Base-by-base conservation (phyloP, 2,113 vertebrate species). In the Antennarius striatus region DNA sequence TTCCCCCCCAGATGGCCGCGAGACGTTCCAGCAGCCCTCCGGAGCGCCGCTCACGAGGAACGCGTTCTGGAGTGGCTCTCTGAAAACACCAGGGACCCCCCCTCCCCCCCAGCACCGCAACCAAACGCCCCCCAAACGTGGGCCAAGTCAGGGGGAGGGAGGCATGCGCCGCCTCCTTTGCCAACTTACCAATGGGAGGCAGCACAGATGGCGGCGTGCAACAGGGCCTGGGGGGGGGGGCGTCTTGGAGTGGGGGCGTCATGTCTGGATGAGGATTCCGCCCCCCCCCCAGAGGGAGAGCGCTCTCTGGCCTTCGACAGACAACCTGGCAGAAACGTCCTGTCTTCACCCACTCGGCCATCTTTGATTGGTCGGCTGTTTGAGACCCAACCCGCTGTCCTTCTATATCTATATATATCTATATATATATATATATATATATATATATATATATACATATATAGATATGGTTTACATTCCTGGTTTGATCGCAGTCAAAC, bases 1-100 rank as follows among this genome's bases (percentile, higher is more conserved):
- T 91, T 91, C 91, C 89, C 84, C 22, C 90, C 90, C 92, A 92
- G 91, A 93, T 92, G 92, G 90, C 88, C 87, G 80, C 46, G 85
- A 92, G 90, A 92, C 87, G 88, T 91, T 92, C 90, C 90, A 90
- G 85, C 68, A 90, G 85, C 88, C 87, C 88, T 91, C 86, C 71
- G 81, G 89, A 90, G 89, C 67, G 88, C 85, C 69, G 82, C 84
- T 91, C 88, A 88, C 86, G 80, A 86, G 91, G 86, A 90, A 91
- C 85, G 87, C 82, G 90, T 86, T 88, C 84, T 89, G 82, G 89
- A 90, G 91, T 89, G 90, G 82, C 87, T 91, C 89, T 86, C 81
- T 54, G 77, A 88, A 88, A 86, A 22, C 90, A 89, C 84, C 78
- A 78, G 87, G 86, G 88, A 90, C 85, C 76, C 78, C 82, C 80